Conservation (phyloP, 2,113 vertebrate genomes). For the Henicopernis longicauda region DNA sequence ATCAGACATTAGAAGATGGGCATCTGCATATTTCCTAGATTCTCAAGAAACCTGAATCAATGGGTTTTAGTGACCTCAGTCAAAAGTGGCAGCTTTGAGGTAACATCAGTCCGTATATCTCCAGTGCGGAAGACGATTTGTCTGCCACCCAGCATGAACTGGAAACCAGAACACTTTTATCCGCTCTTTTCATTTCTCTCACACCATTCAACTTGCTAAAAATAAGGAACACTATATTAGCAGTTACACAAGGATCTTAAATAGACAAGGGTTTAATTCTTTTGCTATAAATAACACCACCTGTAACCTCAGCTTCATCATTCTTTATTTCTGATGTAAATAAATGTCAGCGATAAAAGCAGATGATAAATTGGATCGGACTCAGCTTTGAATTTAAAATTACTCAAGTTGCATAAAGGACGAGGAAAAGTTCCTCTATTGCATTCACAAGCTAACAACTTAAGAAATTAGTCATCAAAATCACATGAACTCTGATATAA, state of each 20-base stretch:
- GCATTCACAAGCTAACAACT: not conserved
- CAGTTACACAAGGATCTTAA: not conserved
- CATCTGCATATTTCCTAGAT: not conserved
- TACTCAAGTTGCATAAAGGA: not conserved
- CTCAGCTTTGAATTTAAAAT: not conserved
- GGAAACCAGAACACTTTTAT: not conserved
- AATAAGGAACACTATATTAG: slow-evolving; percentile 19
- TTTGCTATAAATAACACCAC: slow-evolving; percentile 26
- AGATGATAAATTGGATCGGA: not conserved
- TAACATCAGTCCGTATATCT: not conserved
- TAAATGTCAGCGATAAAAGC: not conserved
- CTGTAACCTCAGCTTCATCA: slow-evolving; percentile 15
- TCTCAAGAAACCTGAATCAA: not conserved
- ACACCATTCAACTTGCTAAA: not conserved
- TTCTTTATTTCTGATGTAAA: slow-evolving; percentile 45
- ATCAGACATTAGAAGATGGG: not conserved
- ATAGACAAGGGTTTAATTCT: slow-evolving; percentile 26
- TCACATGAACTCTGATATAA: not conserved
- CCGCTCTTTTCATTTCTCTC: not conserved
- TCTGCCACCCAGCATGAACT: not conserved
- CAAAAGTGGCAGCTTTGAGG: not conserved
- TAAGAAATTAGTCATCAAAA: not conserved
- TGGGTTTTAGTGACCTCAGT: not conserved
- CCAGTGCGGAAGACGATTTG: not conserved
- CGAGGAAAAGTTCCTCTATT: not conserved